These are phyloP conservation scores for Anastrepha ludens DNA, from an alignment of 1,140 invertebrate genomes.

Conservation along the genomic window DNA sequence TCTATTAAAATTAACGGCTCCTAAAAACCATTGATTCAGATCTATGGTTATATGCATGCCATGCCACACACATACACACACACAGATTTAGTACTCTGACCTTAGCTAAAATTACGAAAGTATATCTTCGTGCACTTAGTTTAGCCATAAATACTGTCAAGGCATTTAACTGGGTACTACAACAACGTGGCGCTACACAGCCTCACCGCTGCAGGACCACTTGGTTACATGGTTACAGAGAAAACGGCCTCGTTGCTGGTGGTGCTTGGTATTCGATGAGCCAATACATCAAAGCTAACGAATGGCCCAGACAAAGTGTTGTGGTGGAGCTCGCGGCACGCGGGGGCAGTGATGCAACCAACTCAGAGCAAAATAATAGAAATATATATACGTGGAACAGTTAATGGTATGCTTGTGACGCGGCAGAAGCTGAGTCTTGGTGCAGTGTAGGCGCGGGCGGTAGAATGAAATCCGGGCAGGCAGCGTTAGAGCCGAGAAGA, in stretches of 20 bases:
- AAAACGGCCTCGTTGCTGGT: constrained; percentile 8
- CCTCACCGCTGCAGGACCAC: not conserved
- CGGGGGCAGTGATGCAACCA: not conserved
- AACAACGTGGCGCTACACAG: not conserved
- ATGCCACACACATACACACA: no score
- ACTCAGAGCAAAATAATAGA: not conserved
- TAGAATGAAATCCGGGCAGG: not conserved
- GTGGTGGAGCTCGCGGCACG: not conserved
- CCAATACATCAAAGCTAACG: constrained; percentile 48
- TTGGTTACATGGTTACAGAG: not conserved
- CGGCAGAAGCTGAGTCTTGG: not conserved
- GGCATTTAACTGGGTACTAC: constrained; percentile 7
- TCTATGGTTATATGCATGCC: constrained; percentile 18
- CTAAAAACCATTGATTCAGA: constrained; percentile 41
- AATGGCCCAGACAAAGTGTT: constrained; percentile 13
- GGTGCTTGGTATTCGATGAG: constrained; percentile 22
- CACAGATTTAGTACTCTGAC: constrained; percentile 37
- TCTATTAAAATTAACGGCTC: constrained; percentile 40
- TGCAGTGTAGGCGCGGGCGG: constrained; percentile 14
- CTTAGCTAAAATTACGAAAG: constrained; percentile 42
- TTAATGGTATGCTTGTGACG: not conserved
- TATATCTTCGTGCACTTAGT: constrained; percentile 52
- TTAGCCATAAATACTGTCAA: constrained; percentile 51
- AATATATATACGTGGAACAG: not conserved
- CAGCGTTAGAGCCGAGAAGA: not conserved